These are phyloP conservation scores for Mola mola DNA, from an alignment of 2,113 vertebrate genomes.

Conservation along the genomic window DNA sequence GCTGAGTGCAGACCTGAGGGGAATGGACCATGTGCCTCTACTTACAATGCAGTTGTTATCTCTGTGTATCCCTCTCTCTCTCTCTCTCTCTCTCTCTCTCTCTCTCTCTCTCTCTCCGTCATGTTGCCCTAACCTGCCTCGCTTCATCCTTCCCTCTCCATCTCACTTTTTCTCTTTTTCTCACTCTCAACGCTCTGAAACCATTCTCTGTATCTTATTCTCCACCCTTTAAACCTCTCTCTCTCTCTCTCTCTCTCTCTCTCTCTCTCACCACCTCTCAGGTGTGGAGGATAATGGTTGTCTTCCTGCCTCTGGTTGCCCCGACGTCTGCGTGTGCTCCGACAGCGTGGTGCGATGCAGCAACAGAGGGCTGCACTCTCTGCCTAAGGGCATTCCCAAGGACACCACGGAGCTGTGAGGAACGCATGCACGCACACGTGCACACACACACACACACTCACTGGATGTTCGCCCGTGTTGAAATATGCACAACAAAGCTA, in stretches of 20 bases:
- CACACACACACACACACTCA: conserved; percentile 7
- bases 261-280: conserved; percentile 53
- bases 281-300: conserved; percentile 94
- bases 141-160: conserved; percentile 1
- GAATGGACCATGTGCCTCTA: conserved; percentile 35
- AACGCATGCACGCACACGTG: not conserved
- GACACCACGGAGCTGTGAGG: conserved; percentile 98
- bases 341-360: conserved; percentile 95
- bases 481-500: not conserved
- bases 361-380: conserved; percentile 87
- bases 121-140: not conserved
- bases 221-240: not conserved
- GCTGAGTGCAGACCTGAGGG: conserved; percentile 35
- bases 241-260: not conserved
- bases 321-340: conserved; percentile 92
- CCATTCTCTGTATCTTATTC: conserved; percentile 12
- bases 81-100: not conserved
- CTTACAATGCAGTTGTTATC: conserved; percentile 17
- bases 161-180: conserved; percentile 2
- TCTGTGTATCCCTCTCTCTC: conserved; percentile 9
- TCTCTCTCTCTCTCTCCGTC: not conserved
- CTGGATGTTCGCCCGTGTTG: not conserved
- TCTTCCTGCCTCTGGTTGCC: conserved; percentile 89
- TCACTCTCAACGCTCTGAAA: conserved; percentile 20
- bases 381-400: conserved; percentile 95